A percentile compares a stretch with the other conserved stretches of the same genome.
Conservation (phyloP, 2,888 invertebrate species). For the Linnaemya tessellans region DNA sequence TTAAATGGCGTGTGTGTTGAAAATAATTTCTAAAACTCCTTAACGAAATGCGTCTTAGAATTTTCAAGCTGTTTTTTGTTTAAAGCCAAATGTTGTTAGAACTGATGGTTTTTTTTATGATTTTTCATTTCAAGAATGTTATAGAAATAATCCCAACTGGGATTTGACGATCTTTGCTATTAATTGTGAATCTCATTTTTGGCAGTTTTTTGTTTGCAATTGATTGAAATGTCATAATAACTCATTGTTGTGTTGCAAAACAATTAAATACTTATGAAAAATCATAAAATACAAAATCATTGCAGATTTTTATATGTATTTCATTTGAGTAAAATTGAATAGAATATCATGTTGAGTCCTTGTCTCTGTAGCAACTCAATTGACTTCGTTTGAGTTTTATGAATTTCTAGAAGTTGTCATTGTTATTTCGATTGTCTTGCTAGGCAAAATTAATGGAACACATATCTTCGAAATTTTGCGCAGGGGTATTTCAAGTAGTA, state of each 20-base stretch:
- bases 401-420: slow-evolving; percentile 9
- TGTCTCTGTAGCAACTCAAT: slow-evolving; percentile 34
- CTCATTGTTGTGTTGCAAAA: slow-evolving; percentile 19
- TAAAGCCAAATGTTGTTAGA: slow-evolving; percentile 71
- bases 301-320: slow-evolving; percentile 13
- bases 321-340: slow-evolving; percentile 20
- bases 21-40: slow-evolving; percentile 5
- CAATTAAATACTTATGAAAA: background rate
- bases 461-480: too few relatives aligned
- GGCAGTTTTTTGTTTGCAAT: slow-evolving; percentile 30
- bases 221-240: slow-evolving; percentile 65
- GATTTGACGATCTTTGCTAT: background rate
- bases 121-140: slow-evolving; percentile 10
- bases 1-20: slow-evolving; percentile 48
- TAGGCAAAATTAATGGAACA: slow-evolving; percentile 29
- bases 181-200: slow-evolving; percentile 24
- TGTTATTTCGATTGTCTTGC: slow-evolving; percentile 26
- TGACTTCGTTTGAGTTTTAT: slow-evolving; percentile 25
- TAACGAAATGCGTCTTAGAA: slow-evolving; percentile 28
- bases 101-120: slow-evolving; percentile 70
- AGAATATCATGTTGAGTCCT: slow-evolving; percentile 36
- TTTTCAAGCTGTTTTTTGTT: slow-evolving; percentile 50
- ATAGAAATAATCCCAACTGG: background rate
- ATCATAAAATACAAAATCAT: slow-evolving; percentile 37
- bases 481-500: too few relatives aligned